phyloP scores from a whole-genome alignment of 2,113 vertebrate species.

The Vidua chalybeata region DNA sequence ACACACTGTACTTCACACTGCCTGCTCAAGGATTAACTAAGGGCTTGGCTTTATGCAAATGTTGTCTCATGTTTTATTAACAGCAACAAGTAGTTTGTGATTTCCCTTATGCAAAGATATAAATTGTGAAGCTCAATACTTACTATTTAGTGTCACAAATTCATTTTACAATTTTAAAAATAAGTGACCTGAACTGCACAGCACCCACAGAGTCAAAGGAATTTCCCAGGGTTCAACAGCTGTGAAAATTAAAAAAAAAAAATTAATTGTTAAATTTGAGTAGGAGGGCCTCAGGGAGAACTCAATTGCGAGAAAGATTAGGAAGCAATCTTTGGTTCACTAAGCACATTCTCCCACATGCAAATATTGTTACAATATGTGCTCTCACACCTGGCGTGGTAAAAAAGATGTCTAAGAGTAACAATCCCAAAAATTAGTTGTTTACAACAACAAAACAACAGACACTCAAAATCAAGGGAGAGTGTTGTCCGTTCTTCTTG shows the following conservation, averaged over 20 bases:
- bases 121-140: neutral
- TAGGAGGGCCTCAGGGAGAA: neutral
- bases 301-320: neutral
- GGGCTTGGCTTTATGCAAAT: neutral
- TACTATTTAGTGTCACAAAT: neutral
- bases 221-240: neutral
- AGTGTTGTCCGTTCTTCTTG: neutral
- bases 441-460: neutral
- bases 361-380: neutral
- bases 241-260: neutral
- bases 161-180: neutral
- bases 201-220: neutral
- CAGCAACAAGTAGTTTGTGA: neutral
- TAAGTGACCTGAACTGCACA: neutral
- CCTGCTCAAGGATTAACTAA: neutral
- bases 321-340: neutral
- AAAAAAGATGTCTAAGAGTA: neutral
- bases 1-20: neutral
- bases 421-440: neutral
- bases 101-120: neutral
- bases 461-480: neutral
- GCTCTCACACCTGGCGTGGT: neutral
- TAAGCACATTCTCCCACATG: neutral
- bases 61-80: neutral
- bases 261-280: neutral